Base-by-base conservation (phyloP, 2,797 vertebrate genomes). In the Sebastes iracundus region DNA sequence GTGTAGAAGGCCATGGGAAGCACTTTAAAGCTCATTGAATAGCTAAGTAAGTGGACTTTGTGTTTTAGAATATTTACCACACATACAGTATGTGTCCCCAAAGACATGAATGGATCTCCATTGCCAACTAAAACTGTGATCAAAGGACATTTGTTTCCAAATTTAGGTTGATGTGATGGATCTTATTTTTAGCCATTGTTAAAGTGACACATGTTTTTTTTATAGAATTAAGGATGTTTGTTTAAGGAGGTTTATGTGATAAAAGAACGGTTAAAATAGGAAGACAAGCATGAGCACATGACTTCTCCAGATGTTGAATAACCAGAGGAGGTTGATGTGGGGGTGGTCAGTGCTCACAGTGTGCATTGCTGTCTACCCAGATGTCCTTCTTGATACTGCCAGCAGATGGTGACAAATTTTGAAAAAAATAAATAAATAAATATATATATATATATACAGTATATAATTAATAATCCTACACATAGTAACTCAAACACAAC, bases 351-450 rank as follows among this genome's bases (percentile, higher is more conserved):
- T 68, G 42, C 20, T 38, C 11, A 25, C 18, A 16, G 11, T 33
- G 12, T 32, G 3, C 16, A 7, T 18, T 75, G 7, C 13, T 18
- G 35, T 72, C 27, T 18, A 22, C 23, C 4, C 10, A 1, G 2
- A 4, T 69, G 59, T 73, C 13, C 2, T 63, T 65, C 58, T 49
- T 52, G 14, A 63, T 30, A 22, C 25, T 35, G 55, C 63, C 78
- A 81, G 85, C 70, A 81, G 83, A 83, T 89, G 81, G 80, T 28
- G 75, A 67, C 63, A 83, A 25, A 79, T 61, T 53, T 52, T 52
- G 20, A 55, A 16, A 74, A 33, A 14, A 38, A 35, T 12, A 35
- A 12, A 38, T 14, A 38, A 6, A 14, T 14, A 42, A 5, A 27
- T 1, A 56, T 5, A 52, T 49, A 20, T 23, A 3, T 14, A 42